A percentile compares a stretch with the other conserved stretches of the same genome.
phyloP scores from a whole-genome alignment of 2,113 vertebrate genomes.

The Epinephelus fuscoguttatus region DNA sequence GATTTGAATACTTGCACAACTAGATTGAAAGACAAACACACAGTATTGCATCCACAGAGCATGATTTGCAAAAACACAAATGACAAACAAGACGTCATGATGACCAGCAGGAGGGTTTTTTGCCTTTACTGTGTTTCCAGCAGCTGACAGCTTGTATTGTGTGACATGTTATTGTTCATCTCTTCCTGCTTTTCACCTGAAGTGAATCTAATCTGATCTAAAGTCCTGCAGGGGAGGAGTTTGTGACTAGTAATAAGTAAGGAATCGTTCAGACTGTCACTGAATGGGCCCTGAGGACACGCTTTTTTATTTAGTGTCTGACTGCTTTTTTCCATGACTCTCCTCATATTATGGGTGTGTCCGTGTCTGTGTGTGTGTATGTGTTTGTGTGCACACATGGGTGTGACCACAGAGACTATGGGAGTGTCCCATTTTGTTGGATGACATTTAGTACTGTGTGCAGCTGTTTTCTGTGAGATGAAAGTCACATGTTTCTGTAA shows the following conservation, averaged over 20 bases:
- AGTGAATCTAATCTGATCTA: not conserved
- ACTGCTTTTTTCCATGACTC: conserved; percentile 63
- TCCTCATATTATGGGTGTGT: not conserved
- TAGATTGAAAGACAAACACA: not conserved
- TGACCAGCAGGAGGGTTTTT: not conserved
- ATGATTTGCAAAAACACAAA: not conserved
- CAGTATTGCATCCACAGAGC: not conserved
- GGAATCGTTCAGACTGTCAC: not conserved
- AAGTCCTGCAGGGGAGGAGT: not conserved
- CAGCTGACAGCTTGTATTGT: not conserved
- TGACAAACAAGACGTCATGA: not conserved
- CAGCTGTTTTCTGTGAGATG: not conserved
- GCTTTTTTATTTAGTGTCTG: conserved; percentile 31
- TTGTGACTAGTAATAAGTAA: not conserved
- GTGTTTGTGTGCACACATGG: conserved; percentile 22
- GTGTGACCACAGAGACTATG: conserved; percentile 33
- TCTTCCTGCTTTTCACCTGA: too few species aligned
- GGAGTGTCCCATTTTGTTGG: conserved; percentile 31
- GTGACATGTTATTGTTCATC: not conserved
- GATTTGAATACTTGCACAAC: not conserved
- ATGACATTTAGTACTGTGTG: conserved; percentile 21
- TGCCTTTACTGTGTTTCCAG: not conserved
- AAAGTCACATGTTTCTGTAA: not conserved
- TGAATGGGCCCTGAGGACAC: conserved; percentile 14
- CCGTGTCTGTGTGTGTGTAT: not conserved